Base-by-base conservation (phyloP, 2,888 invertebrate species). In the Hirtodrosophila confusa region DNA sequence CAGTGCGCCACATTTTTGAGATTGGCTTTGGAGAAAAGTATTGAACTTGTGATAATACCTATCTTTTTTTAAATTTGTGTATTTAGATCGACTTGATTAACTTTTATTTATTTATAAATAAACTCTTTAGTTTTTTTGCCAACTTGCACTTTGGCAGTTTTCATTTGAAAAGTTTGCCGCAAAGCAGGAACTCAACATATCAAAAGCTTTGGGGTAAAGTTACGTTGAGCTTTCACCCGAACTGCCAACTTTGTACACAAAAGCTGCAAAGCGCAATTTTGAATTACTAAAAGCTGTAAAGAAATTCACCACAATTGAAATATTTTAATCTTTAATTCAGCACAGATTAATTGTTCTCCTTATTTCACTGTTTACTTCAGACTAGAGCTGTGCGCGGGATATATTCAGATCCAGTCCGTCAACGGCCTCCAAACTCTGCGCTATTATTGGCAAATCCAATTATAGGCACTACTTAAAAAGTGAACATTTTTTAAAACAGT, bases 191-290 rank as follows among this genome's bases (percentile, higher is more conserved):
- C 24, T 62, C 75, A 75, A 69, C 75, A 53, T 27, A 37, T 6
- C 4, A 6, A 40, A 50, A 70, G 75, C 73, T 73, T 40, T 17
- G 37, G n/a, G 35, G 17, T 17, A 31, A 71, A 54, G 72, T 48
- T 63, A 6, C 10, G 7, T 4, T 2, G 39, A 49, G 50, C 56
- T 60, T 33, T 3, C 49, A 6, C 4, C 5, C 24, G 77, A 3
- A 31, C 40, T 74, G 73, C 50, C 73, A 66, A 76, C 77, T 55
- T 55, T 49, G 17, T 44, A 3, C 5, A 41, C 2, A 5, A 35
- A 36, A 63, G 65, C 17, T 31, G 8, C 3, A 31, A 11, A 37
- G 43, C 62, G 43, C 49, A 12, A 35, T 39, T 64, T 55, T 45
- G n/a, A 63, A 33, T 11, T 27, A 1, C n/a, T 10, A 36, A 44